Conservation (phyloP, 1,140 invertebrate species). For the Dendrolimus kikuchii region DNA sequence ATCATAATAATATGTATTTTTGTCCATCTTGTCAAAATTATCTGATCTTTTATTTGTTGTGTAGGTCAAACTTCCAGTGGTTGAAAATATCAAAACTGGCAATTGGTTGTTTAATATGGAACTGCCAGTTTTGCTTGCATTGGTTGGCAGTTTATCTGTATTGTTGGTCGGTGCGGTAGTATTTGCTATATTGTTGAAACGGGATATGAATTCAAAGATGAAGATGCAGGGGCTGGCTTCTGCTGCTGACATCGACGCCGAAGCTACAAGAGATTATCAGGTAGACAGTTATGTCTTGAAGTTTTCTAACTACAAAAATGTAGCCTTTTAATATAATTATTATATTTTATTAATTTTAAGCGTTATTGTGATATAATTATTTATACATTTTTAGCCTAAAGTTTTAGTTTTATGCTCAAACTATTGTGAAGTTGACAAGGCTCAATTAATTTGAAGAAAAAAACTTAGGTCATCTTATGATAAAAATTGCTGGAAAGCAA, state of each 20-base stretch:
- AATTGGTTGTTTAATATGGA: slow-evolving; percentile 67
- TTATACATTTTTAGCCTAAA: not conserved
- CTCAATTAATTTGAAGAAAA: no score
- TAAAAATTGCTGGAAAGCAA: no score
- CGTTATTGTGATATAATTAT: not conserved
- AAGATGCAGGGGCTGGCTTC: slow-evolving; percentile 81
- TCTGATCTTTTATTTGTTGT: slow-evolving; percentile 11
- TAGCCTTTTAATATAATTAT: slow-evolving; percentile 1
- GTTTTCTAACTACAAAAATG: no score
- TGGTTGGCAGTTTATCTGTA: slow-evolving; percentile 71
- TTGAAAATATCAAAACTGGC: slow-evolving; percentile 25
- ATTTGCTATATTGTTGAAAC: slow-evolving; percentile 81
- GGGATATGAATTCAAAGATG: slow-evolving; percentile 78
- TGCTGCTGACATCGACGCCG: slow-evolving; percentile 79
- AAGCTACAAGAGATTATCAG: slow-evolving; percentile 96
- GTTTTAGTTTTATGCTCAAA: no score
- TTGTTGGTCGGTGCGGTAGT: slow-evolving; percentile 78
- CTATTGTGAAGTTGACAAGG: no score
- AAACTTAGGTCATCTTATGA: no score
- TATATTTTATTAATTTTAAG: not conserved
- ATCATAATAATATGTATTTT: not conserved
- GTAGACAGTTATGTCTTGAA: slow-evolving; percentile 40
- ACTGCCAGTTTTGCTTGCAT: slow-evolving; percentile 70
- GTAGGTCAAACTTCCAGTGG: slow-evolving; percentile 51
- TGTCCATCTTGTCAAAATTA: not conserved